Evolutionary conservation across 2,797 vertebrate species (phyloP).

Genomic region (Sternarchorhynchus goeldii): DNA sequence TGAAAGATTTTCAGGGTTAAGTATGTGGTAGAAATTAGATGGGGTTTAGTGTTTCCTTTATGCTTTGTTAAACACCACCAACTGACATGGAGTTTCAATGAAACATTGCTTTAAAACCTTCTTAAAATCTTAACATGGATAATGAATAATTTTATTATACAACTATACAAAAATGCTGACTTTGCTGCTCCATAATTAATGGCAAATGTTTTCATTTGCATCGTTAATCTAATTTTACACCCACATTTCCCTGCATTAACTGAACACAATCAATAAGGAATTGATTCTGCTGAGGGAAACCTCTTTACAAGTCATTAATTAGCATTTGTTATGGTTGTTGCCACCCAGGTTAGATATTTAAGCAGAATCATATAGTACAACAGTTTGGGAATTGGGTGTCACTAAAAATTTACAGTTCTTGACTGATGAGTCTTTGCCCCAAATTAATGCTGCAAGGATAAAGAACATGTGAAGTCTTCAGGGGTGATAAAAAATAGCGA

Average conservation of each 20-base stretch:
- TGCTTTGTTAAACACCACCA: slow-evolving; percentile 4
- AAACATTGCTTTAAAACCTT: slow-evolving; percentile 5
- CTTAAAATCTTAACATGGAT: slow-evolving; percentile 14
- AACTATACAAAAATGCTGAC: slow-evolving; percentile 52
- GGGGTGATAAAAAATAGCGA: not conserved
- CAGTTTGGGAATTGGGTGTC: slow-evolving; percentile 23
- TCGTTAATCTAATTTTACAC: slow-evolving; percentile 44
- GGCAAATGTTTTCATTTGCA: slow-evolving; percentile 44
- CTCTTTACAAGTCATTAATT: slow-evolving; percentile 47
- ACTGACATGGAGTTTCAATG: slow-evolving; percentile 10
- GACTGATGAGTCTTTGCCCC: slow-evolving; percentile 22
- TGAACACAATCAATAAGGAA: slow-evolving; percentile 43
- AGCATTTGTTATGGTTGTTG: slow-evolving; percentile 47
- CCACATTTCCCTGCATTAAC: slow-evolving; percentile 42
- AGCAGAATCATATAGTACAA: slow-evolving; percentile 9
- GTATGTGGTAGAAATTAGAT: no score
- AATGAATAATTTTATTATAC: slow-evolving; percentile 44
- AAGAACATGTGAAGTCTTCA: not conserved
- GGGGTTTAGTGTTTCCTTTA: not conserved
- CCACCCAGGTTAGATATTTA: slow-evolving; percentile 27
- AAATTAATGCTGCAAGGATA: not conserved
- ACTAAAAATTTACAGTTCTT: slow-evolving; percentile 19
- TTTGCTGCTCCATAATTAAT: slow-evolving; percentile 47
- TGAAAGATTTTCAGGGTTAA: not conserved
- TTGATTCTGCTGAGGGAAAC: slow-evolving; percentile 46